phyloP scores from a whole-genome alignment of 2,113 vertebrate species.

The Syrrhaptes paradoxus region DNA sequence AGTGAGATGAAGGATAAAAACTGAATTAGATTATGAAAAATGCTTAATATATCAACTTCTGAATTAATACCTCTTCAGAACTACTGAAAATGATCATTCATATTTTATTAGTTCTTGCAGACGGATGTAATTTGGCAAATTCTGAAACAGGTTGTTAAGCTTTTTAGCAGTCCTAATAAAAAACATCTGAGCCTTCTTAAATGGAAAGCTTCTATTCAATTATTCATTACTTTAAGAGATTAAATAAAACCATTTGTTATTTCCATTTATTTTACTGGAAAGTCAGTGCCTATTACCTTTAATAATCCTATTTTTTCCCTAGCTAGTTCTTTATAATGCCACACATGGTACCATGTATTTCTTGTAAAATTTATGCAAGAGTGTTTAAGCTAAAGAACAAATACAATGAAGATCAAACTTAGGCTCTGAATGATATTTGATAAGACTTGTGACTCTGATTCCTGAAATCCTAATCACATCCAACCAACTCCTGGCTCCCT shows the following conservation, averaged over 20 bases:
- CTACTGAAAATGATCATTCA: constrained; percentile 39
- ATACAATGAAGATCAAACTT: neutral
- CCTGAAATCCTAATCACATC: neutral
- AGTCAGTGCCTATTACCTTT: neutral
- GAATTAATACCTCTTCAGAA: constrained; percentile 31
- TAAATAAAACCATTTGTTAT: constrained; percentile 58
- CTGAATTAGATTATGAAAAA: neutral
- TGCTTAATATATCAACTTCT: neutral
- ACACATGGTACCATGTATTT: neutral
- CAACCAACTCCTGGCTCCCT: neutral
- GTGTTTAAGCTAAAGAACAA: neutral
- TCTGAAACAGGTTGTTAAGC: constrained; percentile 63
- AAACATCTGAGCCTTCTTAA: constrained; percentile 67
- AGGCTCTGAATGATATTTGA: neutral
- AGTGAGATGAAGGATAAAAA: neutral
- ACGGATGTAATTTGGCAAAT: constrained; percentile 69
- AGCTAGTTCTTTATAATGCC: neutral
- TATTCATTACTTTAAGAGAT: constrained; percentile 60
- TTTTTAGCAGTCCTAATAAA: constrained; percentile 60
- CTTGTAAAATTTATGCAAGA: constrained; percentile 29
- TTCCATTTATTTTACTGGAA: constrained; percentile 30
- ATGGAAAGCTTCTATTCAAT: constrained; percentile 51
- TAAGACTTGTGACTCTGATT: neutral
- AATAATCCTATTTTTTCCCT: neutral
- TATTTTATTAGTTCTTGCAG: constrained; percentile 72